phyloP scores from a whole-genome alignment of 2,113 vertebrate genomes.

The Nothocercus julius region DNA sequence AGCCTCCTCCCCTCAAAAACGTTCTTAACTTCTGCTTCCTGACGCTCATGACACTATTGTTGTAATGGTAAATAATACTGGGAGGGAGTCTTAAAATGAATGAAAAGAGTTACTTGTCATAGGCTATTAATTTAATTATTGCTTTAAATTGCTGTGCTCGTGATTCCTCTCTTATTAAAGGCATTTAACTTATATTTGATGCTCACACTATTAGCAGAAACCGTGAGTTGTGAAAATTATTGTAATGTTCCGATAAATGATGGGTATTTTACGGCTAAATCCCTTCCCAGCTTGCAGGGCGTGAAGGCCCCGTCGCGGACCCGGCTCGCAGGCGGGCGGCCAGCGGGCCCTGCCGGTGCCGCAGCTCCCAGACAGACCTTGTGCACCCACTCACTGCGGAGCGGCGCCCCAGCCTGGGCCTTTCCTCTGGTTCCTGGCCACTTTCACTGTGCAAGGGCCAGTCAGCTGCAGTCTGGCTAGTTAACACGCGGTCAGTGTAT shows the following conservation, averaged over 20 bases:
- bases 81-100: neutral
- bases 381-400: too few relatives aligned
- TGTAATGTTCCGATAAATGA: neutral
- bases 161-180: neutral
- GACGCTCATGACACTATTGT: neutral
- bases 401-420: neutral
- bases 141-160: neutral
- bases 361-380: too few relatives aligned
- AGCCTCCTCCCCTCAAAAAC: neutral
- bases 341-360: neutral
- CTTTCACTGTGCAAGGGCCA: neutral
- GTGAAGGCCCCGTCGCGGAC: too few relatives aligned
- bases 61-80: neutral
- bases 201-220: neutral
- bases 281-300: neutral
- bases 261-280: neutral
- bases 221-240: neutral
- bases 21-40: neutral
- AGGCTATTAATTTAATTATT: neutral
- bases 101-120: neutral
- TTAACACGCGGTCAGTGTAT: fast-evolving
- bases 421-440: neutral
- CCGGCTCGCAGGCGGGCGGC: neutral
- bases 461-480: neutral
- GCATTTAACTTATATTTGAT: neutral